Evolutionary conservation across 2,888 invertebrate species (phyloP).

Genomic region (Thecophora atra): DNA sequence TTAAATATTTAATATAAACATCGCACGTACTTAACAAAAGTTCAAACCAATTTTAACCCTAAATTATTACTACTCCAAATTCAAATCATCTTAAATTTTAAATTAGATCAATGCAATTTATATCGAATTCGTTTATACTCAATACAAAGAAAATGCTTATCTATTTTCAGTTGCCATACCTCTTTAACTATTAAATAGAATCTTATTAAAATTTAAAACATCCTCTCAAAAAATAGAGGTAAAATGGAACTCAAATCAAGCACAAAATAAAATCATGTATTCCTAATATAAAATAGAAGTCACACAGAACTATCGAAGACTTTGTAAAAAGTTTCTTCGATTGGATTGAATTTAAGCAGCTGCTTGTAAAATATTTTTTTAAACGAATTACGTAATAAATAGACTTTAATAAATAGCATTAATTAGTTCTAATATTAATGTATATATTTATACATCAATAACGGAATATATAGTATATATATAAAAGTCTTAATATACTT

Average conservation of each 20-base stretch:
- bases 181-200: background rate
- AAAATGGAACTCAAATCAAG: conserved; percentile 14
- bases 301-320: conserved; percentile 36
- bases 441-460: background rate
- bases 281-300: conserved; percentile 37
- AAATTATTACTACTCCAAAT: no score
- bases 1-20: no score
- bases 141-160: no score
- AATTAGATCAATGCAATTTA: no score
- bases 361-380: conserved; percentile 31
- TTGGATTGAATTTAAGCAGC: background rate
- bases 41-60: conserved; percentile 38
- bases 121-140: no score
- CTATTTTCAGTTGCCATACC: no score
- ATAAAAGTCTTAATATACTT: background rate
- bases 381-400: conserved; percentile 11
- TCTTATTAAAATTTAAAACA: background rate
- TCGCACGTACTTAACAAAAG: conserved; percentile 22
- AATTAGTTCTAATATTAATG: no score
- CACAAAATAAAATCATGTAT: no score
- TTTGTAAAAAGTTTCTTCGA: background rate
- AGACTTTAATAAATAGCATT: no score
- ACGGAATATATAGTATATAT: background rate
- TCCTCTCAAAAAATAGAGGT: background rate
- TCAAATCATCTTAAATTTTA: no score